Evolutionary conservation across 2,797 vertebrate genomes (phyloP), one percentile per base, ranked within the genome.

Genomic region (Micromesistius poutassou): DNA sequence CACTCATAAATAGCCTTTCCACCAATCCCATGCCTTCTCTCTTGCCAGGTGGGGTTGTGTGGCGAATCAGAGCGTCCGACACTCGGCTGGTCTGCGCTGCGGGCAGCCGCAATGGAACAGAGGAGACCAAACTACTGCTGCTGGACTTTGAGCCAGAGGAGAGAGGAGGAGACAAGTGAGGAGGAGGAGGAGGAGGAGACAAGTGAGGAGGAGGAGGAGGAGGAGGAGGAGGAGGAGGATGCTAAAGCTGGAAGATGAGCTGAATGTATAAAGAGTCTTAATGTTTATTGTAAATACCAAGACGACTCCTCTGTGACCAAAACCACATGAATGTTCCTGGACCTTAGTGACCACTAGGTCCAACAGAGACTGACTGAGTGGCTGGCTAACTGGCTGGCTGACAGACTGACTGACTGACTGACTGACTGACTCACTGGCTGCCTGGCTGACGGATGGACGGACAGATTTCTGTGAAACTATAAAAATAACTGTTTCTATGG

Each of bases 61-160:
- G 97, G 97, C 89, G 97, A 84, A 97, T 98, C 94, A 87, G 96
- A 91, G 96, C 96, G 81, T 97, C 97, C 5, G 97, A 97, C 92
- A 98, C 97, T 77, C 96, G 97, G 89, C 94, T 98, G 81, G 97
- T 98, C 62, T 97, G 97, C 12, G 97, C 97, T 0, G 96, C 97
- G 0, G 97, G 97, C 88, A 98, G 97, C 93, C 92, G 97, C 84
- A 98, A 97, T 0, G 97, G 97, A 81, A 97, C 97, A 36, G 97
- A 98, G 89, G 97, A 97, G 71, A 98, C 97, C 93, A 98, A 98
- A 90, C 96, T 98, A 92, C 94, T 98, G 89, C 96, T 98, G 86
- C 92, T 98, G 92, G 96, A 98, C 95, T 98, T 98, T 75, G 96
- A 98, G 83, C 94, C 96, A 89, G 96, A 96, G 85, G 93, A 92